phyloP scores from a whole-genome alignment of 2,888 invertebrate genomes.

The Bellardia bayeri region DNA sequence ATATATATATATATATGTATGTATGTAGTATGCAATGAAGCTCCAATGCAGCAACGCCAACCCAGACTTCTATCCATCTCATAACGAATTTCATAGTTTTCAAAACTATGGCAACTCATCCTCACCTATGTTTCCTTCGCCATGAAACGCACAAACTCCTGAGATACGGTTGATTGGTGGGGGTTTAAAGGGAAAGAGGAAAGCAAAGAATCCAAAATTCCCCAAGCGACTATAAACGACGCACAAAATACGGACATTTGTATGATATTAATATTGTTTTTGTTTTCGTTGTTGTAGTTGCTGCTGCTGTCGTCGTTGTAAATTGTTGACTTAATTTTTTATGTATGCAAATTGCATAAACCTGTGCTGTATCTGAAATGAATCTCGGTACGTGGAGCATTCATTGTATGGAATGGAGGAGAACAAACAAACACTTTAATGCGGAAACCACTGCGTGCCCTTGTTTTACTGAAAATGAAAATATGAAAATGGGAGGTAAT shows the following conservation, averaged over 20 bases:
- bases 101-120: constrained; percentile 41
- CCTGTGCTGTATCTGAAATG: constrained; percentile 58
- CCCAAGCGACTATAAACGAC: constrained; percentile 59
- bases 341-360: constrained; percentile 72
- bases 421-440: constrained; percentile 51
- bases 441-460: constrained; percentile 39
- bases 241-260: constrained; percentile 49
- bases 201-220: constrained; percentile 39
- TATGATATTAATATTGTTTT: constrained; percentile 14
- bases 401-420: constrained; percentile 5
- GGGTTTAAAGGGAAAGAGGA: background rate
- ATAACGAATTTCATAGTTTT: constrained; percentile 19
- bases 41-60: constrained; percentile 2
- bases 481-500: constrained; percentile 24
- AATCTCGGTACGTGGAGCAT: constrained; percentile 30
- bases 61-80: background rate
- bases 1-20: no score
- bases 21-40: background rate
- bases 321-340: constrained; percentile 64
- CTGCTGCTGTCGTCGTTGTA: no score
- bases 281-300: constrained; percentile 17
- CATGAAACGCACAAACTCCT: constrained; percentile 32
- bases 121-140: background rate
- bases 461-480: constrained; percentile 39
- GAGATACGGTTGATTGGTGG: background rate